These are phyloP conservation scores for Megalonaias nervosa DNA, from an alignment of 1,140 invertebrate genomes.

Conservation along the genomic window DNA sequence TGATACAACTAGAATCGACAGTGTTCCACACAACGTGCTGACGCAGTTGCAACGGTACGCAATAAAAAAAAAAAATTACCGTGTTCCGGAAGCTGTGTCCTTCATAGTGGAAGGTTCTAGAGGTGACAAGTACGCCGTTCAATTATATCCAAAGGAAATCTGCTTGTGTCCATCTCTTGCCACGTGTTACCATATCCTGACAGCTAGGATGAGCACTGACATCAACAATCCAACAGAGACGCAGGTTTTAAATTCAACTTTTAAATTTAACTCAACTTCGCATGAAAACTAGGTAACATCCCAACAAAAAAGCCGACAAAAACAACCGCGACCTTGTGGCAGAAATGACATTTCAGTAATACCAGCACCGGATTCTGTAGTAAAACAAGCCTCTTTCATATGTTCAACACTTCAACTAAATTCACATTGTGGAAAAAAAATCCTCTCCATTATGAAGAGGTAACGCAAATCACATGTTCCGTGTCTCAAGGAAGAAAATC, in stretches of 20 bases:
- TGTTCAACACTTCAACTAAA: too few relatives aligned
- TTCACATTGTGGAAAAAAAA: too few relatives aligned
- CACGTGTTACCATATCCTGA: conserved; percentile 23
- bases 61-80: too few relatives aligned
- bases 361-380: too few relatives aligned
- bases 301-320: conserved; percentile 13
- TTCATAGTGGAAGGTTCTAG: conserved; percentile 11
- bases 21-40: too few relatives aligned
- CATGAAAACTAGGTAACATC: conserved; percentile 4
- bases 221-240: background rate
- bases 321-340: conserved; percentile 14
- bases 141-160: conserved; percentile 6
- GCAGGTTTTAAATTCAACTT: too few relatives aligned
- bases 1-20: too few relatives aligned
- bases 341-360: background rate
- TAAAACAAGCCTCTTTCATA: too few relatives aligned
- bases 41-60: too few relatives aligned
- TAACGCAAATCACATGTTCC: too few relatives aligned
- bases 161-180: conserved; percentile 18
- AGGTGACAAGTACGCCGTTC: conserved; percentile 15
- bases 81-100: background rate
- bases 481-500: too few relatives aligned
- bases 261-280: conserved; percentile 7
- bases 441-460: too few relatives aligned
- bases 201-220: background rate